Evolutionary conservation across 2,888 invertebrate genomes (phyloP).

Genomic region (Perizoma flavofasciatum): DNA sequence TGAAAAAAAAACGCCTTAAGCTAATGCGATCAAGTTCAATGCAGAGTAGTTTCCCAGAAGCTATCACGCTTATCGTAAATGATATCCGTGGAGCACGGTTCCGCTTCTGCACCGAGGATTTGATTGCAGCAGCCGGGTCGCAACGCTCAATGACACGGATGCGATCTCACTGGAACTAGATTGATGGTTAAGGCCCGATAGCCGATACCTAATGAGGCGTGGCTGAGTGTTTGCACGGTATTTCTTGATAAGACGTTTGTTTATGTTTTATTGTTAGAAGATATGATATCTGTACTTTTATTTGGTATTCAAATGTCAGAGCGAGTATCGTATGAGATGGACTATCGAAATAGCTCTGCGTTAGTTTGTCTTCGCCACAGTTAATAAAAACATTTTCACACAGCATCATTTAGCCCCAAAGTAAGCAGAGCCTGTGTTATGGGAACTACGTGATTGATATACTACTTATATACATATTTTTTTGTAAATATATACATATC

Average conservation of each 20-base stretch:
- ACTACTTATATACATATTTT: too few relatives aligned
- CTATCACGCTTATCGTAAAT: slow-evolving; percentile 44
- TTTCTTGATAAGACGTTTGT: slow-evolving; percentile 5
- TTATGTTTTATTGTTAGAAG: too few relatives aligned
- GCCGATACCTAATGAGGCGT: slow-evolving; percentile 26
- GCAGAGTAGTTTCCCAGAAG: slow-evolving; percentile 38
- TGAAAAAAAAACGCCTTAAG: not conserved
- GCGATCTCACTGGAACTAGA: slow-evolving; percentile 48
- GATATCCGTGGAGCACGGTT: slow-evolving; percentile 70
- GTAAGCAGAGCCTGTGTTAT: too few relatives aligned
- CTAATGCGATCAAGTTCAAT: slow-evolving; percentile 39
- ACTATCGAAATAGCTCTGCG: not conserved
- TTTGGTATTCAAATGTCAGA: too few relatives aligned
- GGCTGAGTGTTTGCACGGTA: slow-evolving; percentile 9
- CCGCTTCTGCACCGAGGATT: slow-evolving; percentile 59
- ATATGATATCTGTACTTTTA: too few relatives aligned
- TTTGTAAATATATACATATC: too few relatives aligned
- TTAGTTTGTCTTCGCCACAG: not conserved
- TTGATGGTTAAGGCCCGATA: slow-evolving; percentile 32
- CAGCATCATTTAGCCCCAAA: too few relatives aligned
- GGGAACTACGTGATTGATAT: too few relatives aligned
- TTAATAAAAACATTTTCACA: too few relatives aligned
- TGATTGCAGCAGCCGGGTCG: slow-evolving; percentile 61
- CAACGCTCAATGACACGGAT: slow-evolving; percentile 59
- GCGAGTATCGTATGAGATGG: too few relatives aligned